Percentiles rank a stretch among this genome's conserved stretches.
Conservation (phyloP, 2,113 vertebrate genomes). For the Rynchops niger region DNA sequence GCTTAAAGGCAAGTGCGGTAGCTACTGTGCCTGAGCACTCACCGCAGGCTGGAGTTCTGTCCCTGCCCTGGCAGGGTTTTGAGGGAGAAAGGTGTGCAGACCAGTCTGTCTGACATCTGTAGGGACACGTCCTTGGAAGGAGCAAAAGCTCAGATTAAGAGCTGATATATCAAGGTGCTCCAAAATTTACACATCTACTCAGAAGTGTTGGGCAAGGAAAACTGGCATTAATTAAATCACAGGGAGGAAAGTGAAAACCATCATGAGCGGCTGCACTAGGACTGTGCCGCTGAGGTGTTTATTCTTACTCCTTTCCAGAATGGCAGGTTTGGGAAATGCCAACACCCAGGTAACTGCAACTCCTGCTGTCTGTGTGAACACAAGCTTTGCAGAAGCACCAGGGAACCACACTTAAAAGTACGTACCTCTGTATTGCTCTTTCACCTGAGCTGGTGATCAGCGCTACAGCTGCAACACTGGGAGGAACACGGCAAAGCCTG, state of each 20-base stretch:
- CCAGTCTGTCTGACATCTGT: not conserved
- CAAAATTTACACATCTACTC: not conserved
- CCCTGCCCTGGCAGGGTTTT: not conserved
- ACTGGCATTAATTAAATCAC: not conserved
- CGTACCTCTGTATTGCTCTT: accelerated
- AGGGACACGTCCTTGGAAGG: not conserved
- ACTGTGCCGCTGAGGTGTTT: not conserved
- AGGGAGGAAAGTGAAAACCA: not conserved
- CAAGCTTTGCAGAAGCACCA: not conserved
- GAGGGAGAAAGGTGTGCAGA: not conserved
- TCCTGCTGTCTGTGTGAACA: not conserved
- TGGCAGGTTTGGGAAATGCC: not conserved
- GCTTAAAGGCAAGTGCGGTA: not conserved
- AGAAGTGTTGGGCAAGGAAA: not conserved
- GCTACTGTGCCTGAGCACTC: accelerated
- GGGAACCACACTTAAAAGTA: not conserved
- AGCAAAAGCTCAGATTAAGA: not conserved
- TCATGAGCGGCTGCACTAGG: not conserved
- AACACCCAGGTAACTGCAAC: not conserved
- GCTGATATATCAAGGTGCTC: not conserved
- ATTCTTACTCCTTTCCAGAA: not conserved
- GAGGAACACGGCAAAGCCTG: not conserved
- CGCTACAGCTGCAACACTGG: not conserved
- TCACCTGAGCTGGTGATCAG: not conserved
- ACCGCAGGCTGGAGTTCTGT: accelerated